Evolutionary conservation across 2,113 vertebrate species (phyloP).

Genomic region (Anguilla japonica): DNA sequence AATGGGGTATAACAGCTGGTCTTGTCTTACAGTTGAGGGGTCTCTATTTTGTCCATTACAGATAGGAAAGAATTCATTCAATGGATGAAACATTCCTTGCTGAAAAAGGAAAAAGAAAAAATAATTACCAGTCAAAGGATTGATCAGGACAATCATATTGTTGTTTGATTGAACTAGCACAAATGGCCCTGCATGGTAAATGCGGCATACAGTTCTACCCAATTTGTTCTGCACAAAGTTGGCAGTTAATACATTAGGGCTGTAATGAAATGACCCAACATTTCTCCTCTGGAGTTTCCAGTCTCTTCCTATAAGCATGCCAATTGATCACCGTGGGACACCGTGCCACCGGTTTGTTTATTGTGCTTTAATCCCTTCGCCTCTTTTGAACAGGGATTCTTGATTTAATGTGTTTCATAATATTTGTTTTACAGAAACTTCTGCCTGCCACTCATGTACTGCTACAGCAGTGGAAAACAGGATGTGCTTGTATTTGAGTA

Average conservation of each 20-base stretch:
- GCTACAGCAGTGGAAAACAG: neutral
- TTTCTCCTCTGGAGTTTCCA: neutral
- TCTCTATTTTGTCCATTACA: neutral
- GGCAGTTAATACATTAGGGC: neutral
- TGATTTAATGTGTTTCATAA: neutral
- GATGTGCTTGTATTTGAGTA: neutral
- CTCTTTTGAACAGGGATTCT: neutral
- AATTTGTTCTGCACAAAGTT: neutral
- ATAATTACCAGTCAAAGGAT: neutral
- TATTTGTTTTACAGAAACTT: neutral
- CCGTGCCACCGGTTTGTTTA: neutral
- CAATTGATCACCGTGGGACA: neutral
- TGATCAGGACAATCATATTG: neutral
- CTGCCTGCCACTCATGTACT: neutral
- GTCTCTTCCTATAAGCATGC: neutral
- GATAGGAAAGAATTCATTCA: neutral
- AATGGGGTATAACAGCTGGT: neutral
- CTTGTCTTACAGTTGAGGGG: too few species aligned
- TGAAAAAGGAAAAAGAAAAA: neutral
- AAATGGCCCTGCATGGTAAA: neutral
- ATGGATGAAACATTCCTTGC: neutral
- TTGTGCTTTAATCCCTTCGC: neutral
- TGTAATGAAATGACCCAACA: neutral
- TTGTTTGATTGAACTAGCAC: neutral
- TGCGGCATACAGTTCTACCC: neutral